phyloP scores from a whole-genome alignment of 2,888 invertebrate genomes.

The Trimorus sp. region DNA sequence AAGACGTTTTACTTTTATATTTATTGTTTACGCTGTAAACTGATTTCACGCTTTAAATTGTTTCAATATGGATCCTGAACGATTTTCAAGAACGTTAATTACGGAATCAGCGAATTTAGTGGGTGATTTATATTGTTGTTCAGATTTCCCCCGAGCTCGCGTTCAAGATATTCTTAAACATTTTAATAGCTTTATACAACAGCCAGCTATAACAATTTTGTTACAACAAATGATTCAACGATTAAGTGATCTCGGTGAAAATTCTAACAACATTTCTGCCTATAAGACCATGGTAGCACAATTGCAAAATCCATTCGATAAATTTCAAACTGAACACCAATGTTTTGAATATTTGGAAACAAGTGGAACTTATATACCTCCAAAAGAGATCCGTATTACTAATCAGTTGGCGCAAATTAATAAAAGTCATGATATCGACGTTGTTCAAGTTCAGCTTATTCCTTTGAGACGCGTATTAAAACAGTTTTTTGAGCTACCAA shows the following conservation, averaged over 20 bases:
- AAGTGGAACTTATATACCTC: conserved; percentile 10
- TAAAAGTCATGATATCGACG: background rate
- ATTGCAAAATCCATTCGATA: conserved; percentile 1
- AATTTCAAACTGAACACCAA: conserved; percentile 17
- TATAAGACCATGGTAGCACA: background rate
- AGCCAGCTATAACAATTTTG: conserved; percentile 24
- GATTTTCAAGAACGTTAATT: conserved; percentile 9
- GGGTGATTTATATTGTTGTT: conserved; percentile 24
- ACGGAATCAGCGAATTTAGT: conserved; percentile 19
- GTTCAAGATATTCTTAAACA: conserved; percentile 35
- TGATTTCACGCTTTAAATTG: too few relatives aligned
- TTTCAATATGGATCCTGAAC: conserved; percentile 27
- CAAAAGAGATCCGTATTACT: conserved; percentile 6
- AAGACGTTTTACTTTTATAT: conserved; percentile 3
- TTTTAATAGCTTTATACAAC: conserved; percentile 17
- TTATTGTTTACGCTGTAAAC: too few relatives aligned
- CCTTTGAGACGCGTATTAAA: conserved; percentile 41
- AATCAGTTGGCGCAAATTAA: background rate
- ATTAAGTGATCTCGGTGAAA: conserved; percentile 7
- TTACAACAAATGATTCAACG: conserved; percentile 14
- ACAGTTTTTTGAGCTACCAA: conserved; percentile 52
- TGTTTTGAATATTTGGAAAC: conserved; percentile 20
- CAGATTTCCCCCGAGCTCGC: conserved; percentile 26
- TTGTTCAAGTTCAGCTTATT: conserved; percentile 48
- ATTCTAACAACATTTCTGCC: background rate